phyloP scores from a whole-genome alignment of 2,888 invertebrate genomes.

The Orthosia gothica region DNA sequence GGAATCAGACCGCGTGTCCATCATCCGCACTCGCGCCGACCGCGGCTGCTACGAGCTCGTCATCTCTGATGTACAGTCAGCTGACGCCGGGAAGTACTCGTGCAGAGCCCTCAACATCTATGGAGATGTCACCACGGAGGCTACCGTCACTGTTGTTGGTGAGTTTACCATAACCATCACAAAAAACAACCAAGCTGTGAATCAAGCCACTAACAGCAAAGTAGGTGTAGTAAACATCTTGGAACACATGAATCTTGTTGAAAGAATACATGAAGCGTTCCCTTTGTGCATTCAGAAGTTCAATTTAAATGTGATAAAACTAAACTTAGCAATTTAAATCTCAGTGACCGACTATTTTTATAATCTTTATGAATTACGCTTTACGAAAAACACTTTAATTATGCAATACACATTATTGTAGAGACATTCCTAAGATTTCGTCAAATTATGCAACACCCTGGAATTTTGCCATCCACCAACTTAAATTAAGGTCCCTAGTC shows the following conservation, averaged over 20 bases:
- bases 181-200: too few relatives aligned
- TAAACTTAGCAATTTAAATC: not conserved
- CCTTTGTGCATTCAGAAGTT: not conserved
- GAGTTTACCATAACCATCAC: conserved; percentile 68
- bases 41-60: conserved; percentile 97
- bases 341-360: not conserved
- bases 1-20: conserved; percentile 93
- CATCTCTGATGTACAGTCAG: conserved; percentile 94
- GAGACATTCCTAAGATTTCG: conserved; percentile 17
- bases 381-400: not conserved
- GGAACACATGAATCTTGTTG: not conserved
- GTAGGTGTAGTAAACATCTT: not conserved
- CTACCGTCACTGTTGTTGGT: conserved; percentile 95
- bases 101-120: conserved; percentile 96
- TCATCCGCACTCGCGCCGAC: conserved; percentile 94
- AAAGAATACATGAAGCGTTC: not conserved
- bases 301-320: not conserved
- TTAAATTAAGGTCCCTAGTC: too few relatives aligned
- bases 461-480: conserved; percentile 47
- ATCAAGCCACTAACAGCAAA: too few relatives aligned
- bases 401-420: conserved; percentile 13
- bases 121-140: conserved; percentile 95
- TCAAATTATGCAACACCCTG: conserved; percentile 48
- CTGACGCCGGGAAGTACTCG: conserved; percentile 96
- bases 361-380: not conserved